Percentiles rank a stretch among this genome's conserved stretches.
Conservation (phyloP, 2,888 invertebrate species). For the Tolmerus cingulatus region DNA sequence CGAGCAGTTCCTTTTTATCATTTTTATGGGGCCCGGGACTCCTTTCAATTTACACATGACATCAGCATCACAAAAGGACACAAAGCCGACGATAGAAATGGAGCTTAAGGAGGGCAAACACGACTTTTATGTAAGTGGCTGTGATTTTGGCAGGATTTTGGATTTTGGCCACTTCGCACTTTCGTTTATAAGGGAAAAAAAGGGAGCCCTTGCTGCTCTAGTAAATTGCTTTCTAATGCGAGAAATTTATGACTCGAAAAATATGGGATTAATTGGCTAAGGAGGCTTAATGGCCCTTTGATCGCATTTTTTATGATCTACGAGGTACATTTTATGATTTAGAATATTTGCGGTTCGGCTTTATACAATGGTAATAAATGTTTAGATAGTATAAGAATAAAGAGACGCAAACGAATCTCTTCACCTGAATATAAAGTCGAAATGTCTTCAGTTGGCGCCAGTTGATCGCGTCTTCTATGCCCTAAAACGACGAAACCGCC, state of each 20-base stretch:
- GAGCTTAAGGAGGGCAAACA: slow-evolving; percentile 50
- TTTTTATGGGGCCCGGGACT: slow-evolving; percentile 27
- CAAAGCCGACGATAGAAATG: slow-evolving; percentile 47
- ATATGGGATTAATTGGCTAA: slow-evolving; percentile 11
- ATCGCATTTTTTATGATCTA: not conserved
- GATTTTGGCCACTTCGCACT: slow-evolving; percentile 37
- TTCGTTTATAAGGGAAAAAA: not conserved
- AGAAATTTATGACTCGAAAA: slow-evolving; percentile 37
- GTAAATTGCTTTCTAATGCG: slow-evolving; percentile 25
- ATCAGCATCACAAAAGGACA: slow-evolving; percentile 47
- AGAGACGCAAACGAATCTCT: not conserved
- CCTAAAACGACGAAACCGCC: not conserved
- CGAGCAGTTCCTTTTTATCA: slow-evolving; percentile 46
- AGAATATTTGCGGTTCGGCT: not conserved
- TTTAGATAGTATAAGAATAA: not conserved
- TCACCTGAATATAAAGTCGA: not conserved
- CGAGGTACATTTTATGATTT: not conserved
- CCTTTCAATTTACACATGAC: slow-evolving; percentile 49
- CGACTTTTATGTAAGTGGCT: slow-evolving; percentile 49
- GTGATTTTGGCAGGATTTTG: slow-evolving; percentile 47
- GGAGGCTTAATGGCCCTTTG: not conserved
- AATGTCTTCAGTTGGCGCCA: not conserved
- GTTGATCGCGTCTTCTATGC: not conserved
- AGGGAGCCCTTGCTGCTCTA: not conserved
- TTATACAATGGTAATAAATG: not conserved